Evolutionary conservation across 2,113 vertebrate species (phyloP), one percentile per base, ranked within the genome.

Genomic region (Formicarius rufipectus): DNA sequence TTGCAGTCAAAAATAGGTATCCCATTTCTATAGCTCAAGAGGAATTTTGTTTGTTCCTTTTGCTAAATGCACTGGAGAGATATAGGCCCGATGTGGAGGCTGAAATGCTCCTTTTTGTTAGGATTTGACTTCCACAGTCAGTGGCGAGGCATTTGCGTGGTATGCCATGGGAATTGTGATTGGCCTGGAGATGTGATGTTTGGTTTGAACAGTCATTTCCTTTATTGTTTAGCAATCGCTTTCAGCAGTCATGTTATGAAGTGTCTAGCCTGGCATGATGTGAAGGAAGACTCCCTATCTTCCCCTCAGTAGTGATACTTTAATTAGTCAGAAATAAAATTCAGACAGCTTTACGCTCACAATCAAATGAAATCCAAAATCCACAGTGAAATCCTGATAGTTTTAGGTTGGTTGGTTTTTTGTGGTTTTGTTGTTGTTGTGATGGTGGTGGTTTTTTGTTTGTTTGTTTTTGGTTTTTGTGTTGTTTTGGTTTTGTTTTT

Each of bases 81-180:
- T n/a, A 14, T 4, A 35, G 37, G 39, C 18, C 31, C 58, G 58
- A 30, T 35, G 2, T 1, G 25, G 45, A 62, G 31, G 5, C 58
- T 58, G 58, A 81, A 94, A 53, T 53, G 28, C 14, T 78, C 20
- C 10, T 64, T 82, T 80, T 75, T 63, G 16, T 67, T 67, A 35
- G 24, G n/a, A 49, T 31, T 59, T 75, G 52, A 52, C 58, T 89
- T 72, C 44, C 6, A 4, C 31, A 33, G 20, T 33, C 49, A 12
- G 33, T 16, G 33, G 7, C 0, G 0, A 87, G 74, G 28, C 14
- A 0, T 85, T 66, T 66, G 50, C 0, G 1, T 58, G 58, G 12
- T 69, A 1, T 66, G 30, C 44, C 22, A 0, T 50, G 78, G 82
- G 82, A 90, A 33, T 50, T 74, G 63, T 0, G 1, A 10, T 31